Evolutionary conservation across 2,113 vertebrate genomes (phyloP).

Genomic region (Halichoeres trimaculatus): DNA sequence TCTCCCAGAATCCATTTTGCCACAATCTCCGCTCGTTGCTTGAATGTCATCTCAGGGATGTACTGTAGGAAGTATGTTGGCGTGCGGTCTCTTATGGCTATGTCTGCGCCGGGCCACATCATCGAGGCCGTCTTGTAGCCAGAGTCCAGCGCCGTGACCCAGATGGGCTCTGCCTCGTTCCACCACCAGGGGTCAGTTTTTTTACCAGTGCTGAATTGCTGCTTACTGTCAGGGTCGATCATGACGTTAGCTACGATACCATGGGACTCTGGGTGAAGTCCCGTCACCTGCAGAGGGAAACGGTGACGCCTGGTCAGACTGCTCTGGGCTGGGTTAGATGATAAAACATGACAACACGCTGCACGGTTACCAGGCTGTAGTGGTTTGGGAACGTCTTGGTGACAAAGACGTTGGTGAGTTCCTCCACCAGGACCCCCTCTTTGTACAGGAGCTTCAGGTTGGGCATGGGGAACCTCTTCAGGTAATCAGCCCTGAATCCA

Average conservation of each 20-base stretch:
- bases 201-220: conserved; percentile 80
- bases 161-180: conserved; percentile 90
- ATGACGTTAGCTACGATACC: conserved; percentile 92
- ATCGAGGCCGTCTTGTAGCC: conserved; percentile 88
- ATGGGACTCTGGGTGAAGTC: conserved; percentile 94
- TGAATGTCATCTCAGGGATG: conserved; percentile 79
- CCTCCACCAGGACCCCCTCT: conserved; percentile 90
- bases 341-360: too few species aligned
- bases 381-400: conserved; percentile 99
- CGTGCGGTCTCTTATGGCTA: conserved; percentile 82
- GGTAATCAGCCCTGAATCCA: conserved; percentile 95
- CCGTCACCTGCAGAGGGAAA: conserved; percentile 83
- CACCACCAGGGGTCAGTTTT: conserved; percentile 91
- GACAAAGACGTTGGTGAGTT: conserved; percentile 90
- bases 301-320: not conserved
- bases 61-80: conserved; percentile 87
- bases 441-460: conserved; percentile 88
- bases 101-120: conserved; percentile 95
- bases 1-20: conserved; percentile 83
- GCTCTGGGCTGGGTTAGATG: too few species aligned
- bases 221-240: conserved; percentile 86
- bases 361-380: conserved; percentile 94
- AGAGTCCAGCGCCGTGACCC: conserved; percentile 88
- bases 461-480: conserved; percentile 88
- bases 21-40: conserved; percentile 83